Evolutionary conservation across 1,140 invertebrate genomes (phyloP).

Genomic region (Bicyclus anynana): DNA sequence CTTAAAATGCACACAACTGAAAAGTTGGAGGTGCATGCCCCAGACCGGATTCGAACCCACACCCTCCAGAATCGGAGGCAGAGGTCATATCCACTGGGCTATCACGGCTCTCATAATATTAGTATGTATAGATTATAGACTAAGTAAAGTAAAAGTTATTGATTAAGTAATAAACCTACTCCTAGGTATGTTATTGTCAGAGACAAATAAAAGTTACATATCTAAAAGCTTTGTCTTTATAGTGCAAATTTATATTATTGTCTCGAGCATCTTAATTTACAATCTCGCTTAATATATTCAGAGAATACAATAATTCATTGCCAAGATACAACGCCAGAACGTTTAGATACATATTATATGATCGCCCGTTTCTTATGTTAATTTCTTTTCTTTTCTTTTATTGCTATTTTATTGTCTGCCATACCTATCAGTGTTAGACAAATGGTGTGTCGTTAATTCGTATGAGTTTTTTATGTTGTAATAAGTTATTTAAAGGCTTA

Average conservation of each 20-base stretch:
- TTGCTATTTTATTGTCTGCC: slow-evolving; percentile 1
- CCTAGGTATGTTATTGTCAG: no score
- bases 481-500: background rate
- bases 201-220: no score
- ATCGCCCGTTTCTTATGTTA: background rate
- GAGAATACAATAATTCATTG: background rate
- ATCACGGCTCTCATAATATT: no score
- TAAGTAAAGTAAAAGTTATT: no score
- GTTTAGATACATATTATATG: background rate
- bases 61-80: no score
- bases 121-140: no score
- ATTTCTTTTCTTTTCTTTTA: background rate
- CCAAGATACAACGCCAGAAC: background rate
- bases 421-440: background rate
- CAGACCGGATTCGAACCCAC: no score
- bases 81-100: no score
- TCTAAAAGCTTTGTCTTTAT: background rate
- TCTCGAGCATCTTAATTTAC: background rate
- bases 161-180: no score
- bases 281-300: background rate
- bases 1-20: no score
- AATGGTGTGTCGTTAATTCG: background rate
- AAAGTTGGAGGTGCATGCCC: no score
- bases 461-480: background rate
- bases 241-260: background rate